Conservation (phyloP, 2,888 invertebrate species). For the Amphimallon solstitiale region DNA sequence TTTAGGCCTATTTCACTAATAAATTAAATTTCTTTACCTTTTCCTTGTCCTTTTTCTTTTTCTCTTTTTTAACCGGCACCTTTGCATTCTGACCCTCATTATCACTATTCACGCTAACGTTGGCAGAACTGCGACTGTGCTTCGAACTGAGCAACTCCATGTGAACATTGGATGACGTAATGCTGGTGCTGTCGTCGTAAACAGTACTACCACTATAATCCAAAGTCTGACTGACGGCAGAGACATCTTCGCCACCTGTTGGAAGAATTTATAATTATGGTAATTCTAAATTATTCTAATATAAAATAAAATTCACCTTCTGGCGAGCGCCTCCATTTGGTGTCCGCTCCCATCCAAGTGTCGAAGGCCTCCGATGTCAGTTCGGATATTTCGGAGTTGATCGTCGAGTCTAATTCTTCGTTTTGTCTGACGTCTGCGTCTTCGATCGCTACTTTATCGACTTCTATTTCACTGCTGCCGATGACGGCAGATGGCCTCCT, state of each 20-base stretch:
- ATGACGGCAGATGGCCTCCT: slow-evolving; percentile 57
- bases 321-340: slow-evolving; percentile 78
- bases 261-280: too few relatives aligned
- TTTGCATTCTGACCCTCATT: slow-evolving; percentile 58
- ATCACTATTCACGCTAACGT: slow-evolving; percentile 67
- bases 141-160: slow-evolving; percentile 67
- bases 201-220: slow-evolving; percentile 66
- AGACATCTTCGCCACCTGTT: slow-evolving; percentile 63
- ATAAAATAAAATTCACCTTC: slow-evolving; percentile 65
- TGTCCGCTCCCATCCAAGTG: slow-evolving; percentile 73
- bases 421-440: slow-evolving; percentile 63
- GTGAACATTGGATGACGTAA: slow-evolving; percentile 68
- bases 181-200: slow-evolving; percentile 66
- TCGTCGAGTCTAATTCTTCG: slow-evolving; percentile 62
- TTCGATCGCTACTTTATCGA: slow-evolving; percentile 45
- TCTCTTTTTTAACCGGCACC: slow-evolving; percentile 56
- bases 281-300: background rate
- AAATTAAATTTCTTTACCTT: too few relatives aligned
- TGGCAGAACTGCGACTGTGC: slow-evolving; percentile 67
- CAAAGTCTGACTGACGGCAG: slow-evolving; percentile 61
- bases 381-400: slow-evolving; percentile 63
- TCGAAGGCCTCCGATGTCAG: slow-evolving; percentile 66
- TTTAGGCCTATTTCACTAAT: background rate
- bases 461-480: slow-evolving; percentile 56
- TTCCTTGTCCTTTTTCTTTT: slow-evolving; percentile 64